These are phyloP conservation scores for Pelobates cultripes DNA, from an alignment of 2,797 vertebrate species.

Conservation along the genomic window DNA sequence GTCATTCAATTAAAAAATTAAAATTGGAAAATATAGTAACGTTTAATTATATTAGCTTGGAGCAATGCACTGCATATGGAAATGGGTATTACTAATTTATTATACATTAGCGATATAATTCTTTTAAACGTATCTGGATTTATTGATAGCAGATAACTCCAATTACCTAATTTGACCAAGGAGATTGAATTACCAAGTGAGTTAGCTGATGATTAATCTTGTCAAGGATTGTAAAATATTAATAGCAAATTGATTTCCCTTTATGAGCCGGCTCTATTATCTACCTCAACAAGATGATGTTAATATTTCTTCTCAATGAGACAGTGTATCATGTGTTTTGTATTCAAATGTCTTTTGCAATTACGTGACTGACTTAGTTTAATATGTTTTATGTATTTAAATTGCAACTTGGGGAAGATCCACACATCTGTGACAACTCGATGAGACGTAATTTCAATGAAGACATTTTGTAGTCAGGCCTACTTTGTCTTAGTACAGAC, in stretches of 20 bases:
- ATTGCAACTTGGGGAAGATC: neutral
- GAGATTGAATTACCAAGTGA: neutral
- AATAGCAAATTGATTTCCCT: neutral
- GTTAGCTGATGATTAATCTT: neutral
- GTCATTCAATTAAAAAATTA: too few species aligned
- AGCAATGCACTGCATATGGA: neutral
- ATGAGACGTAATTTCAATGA: neutral
- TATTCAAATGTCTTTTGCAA: neutral
- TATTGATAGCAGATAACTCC: neutral
- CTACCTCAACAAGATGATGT: neutral
- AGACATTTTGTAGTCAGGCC: neutral
- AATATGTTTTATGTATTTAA: neutral
- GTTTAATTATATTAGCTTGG: too few species aligned
- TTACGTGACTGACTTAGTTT: neutral
- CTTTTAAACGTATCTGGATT: neutral
- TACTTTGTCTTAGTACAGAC: too few species aligned
- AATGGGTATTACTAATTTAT: neutral
- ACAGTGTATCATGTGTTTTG: neutral
- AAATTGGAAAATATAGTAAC: too few species aligned
- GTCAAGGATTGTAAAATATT: neutral
- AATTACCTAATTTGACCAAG: constrained; percentile 3
- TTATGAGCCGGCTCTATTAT: neutral
- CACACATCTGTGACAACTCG: neutral
- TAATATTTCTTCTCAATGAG: neutral
- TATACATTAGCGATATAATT: neutral